Conservation (phyloP, 1,140 invertebrate genomes). For the Pectinophora gossypiella region DNA sequence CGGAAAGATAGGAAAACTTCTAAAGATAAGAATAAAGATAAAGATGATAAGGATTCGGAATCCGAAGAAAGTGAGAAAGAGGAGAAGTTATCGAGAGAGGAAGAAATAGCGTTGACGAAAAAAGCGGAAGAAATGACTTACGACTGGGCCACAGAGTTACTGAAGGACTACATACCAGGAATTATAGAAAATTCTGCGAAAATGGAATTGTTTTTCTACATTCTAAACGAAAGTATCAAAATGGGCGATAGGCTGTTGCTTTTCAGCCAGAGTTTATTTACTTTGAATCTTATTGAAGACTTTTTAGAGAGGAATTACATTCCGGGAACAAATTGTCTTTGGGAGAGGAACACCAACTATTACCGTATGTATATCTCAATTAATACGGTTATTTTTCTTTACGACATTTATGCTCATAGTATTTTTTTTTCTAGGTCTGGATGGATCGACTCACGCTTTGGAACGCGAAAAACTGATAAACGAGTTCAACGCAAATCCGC, state of each 20-base stretch:
- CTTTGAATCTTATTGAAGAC: conserved; percentile 97
- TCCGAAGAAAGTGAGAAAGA: conserved; percentile 75
- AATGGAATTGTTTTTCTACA: conserved; percentile 95
- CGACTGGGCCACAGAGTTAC: conserved; percentile 89
- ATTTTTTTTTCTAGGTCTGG: too few relatives aligned
- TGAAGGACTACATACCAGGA: conserved; percentile 92
- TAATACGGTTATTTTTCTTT: conserved; percentile 10
- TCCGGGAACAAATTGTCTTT: conserved; percentile 84
- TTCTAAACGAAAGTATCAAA: conserved; percentile 92
- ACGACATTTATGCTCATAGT: too few relatives aligned
- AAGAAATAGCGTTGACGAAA: conserved; percentile 75
- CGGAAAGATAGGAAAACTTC: conserved; percentile 61
- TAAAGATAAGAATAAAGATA: conserved; percentile 66
- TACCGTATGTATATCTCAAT: conserved; percentile 86
- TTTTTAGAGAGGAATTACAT: conserved; percentile 90
- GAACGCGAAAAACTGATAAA: conserved; percentile 98
- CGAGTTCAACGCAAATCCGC: conserved; percentile 95
- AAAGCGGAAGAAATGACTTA: conserved; percentile 88
- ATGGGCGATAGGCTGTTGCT: conserved; percentile 95
- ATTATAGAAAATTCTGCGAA: conserved; percentile 96
- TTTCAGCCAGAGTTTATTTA: conserved; percentile 97
- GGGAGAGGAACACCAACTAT: conserved; percentile 92
- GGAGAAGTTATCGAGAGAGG: conserved; percentile 74
- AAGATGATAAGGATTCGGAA: conserved; percentile 57
- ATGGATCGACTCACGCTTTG: conserved; percentile 95